Evolutionary conservation across 2,888 invertebrate species (phyloP).

Genomic region (Polyommatus icarus): DNA sequence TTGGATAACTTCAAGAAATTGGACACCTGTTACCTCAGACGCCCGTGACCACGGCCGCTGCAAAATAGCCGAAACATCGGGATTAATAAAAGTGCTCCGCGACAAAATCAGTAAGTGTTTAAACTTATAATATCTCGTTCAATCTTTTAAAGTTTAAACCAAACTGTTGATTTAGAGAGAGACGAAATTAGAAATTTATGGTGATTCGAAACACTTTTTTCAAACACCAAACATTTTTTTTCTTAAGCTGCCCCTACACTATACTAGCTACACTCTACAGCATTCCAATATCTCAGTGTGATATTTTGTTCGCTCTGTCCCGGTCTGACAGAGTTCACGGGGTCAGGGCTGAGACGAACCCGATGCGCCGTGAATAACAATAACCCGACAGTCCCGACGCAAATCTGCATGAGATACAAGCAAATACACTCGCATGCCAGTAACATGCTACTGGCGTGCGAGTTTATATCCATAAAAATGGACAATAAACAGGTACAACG

Average conservation of each 20-base stretch:
- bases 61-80: no score
- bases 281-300: not conserved
- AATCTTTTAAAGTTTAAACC: no score
- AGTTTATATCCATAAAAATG: not conserved
- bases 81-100: no score
- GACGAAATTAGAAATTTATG: not conserved
- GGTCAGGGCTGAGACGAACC: conserved; percentile 68
- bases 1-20: no score
- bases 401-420: conserved; percentile 58
- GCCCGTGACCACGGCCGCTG: no score
- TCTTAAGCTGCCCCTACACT: not conserved
- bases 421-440: conserved; percentile 40
- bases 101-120: no score
- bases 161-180: not conserved
- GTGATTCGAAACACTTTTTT: not conserved
- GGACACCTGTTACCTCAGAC: no score
- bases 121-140: no score
- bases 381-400: conserved; percentile 53
- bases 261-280: not conserved
- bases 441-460: conserved; percentile 18
- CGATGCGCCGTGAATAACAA: conserved; percentile 69
- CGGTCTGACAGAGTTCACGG: conserved; percentile 68
- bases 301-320: conserved; percentile 41
- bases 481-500: not conserved
- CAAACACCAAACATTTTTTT: not conserved